Evolutionary conservation across 2,888 invertebrate genomes (phyloP).

Genomic region (Drosophila mettleri): DNA sequence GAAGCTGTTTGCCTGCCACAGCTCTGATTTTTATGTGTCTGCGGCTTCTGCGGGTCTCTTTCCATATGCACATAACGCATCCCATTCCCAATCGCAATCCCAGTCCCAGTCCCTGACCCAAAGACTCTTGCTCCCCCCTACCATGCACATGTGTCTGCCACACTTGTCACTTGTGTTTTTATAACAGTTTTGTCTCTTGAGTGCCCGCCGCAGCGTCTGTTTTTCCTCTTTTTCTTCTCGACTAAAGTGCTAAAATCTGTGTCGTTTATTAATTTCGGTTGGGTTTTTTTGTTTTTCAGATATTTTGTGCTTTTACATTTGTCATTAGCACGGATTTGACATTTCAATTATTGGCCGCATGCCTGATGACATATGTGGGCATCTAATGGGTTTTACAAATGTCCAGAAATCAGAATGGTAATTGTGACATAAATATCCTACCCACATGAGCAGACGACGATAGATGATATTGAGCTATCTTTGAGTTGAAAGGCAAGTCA

Average conservation of each 20-base stretch:
- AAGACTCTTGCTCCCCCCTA: conserved; percentile 1
- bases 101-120: background rate
- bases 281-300: conserved; percentile 35
- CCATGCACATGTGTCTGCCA: conserved; percentile 68
- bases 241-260: conserved; percentile 77
- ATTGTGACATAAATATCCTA: conserved; percentile 43
- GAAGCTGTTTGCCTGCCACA: conserved; percentile 41
- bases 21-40: conserved; percentile 54
- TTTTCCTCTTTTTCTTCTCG: conserved; percentile 11
- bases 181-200: conserved; percentile 66
- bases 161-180: conserved; percentile 81
- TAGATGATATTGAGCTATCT: conserved; percentile 19
- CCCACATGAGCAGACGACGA: background rate
- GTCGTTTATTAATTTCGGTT: conserved; percentile 72
- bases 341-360: conserved; percentile 72
- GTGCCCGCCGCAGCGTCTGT: conserved; percentile 44
- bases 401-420: conserved; percentile 32
- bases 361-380: conserved; percentile 48
- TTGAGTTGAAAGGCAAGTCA: background rate
- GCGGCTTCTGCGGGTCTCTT: conserved; percentile 48
- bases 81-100: conserved; percentile 1
- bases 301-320: conserved; percentile 58
- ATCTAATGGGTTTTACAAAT: conserved; percentile 45
- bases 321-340: conserved; percentile 76
- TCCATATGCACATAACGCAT: conserved; percentile 28